phyloP scores from a whole-genome alignment of 2,113 vertebrate genomes.

The Myocastor coypus region DNA sequence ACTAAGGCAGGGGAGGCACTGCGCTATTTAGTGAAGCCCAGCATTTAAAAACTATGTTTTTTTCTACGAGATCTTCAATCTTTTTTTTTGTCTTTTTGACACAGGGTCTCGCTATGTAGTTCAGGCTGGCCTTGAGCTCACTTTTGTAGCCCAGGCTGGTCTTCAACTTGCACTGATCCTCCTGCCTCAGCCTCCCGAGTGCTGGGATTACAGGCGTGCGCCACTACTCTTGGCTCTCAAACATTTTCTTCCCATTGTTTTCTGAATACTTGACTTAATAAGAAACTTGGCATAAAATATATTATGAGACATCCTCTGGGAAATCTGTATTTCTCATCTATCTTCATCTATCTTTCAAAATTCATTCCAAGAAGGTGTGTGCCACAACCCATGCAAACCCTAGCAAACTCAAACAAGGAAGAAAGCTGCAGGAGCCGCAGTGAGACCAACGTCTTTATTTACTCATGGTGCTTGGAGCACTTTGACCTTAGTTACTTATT shows the following conservation, averaged over 20 bases:
- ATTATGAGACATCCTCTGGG: not conserved
- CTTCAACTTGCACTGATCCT: too few species aligned
- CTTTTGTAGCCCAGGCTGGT: too few species aligned
- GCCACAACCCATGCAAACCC: slow-evolving; percentile 38
- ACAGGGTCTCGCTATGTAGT: too few species aligned
- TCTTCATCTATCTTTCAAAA: not conserved
- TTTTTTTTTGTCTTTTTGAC: too few species aligned
- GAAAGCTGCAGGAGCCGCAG: too few species aligned
- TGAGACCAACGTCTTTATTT: too few species aligned
- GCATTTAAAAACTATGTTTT: not conserved
- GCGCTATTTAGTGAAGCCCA: not conserved
- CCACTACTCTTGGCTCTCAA: not conserved
- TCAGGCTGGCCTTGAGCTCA: too few species aligned
- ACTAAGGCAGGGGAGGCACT: not conserved
- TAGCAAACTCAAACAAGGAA: slow-evolving; percentile 12
- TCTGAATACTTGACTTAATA: not conserved
- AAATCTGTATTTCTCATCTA: not conserved
- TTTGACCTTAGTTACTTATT: too few species aligned
- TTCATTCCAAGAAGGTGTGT: not conserved
- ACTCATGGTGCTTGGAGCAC: too few species aligned
- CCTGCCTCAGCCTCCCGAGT: too few species aligned
- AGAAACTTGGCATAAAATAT: not conserved
- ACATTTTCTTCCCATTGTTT: not conserved
- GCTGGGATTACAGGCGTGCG: too few species aligned
- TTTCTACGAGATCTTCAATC: not conserved